These are phyloP conservation scores for Brachypteracias leptosomus DNA, from an alignment of 2,113 vertebrate genomes.

Conservation along the genomic window DNA sequence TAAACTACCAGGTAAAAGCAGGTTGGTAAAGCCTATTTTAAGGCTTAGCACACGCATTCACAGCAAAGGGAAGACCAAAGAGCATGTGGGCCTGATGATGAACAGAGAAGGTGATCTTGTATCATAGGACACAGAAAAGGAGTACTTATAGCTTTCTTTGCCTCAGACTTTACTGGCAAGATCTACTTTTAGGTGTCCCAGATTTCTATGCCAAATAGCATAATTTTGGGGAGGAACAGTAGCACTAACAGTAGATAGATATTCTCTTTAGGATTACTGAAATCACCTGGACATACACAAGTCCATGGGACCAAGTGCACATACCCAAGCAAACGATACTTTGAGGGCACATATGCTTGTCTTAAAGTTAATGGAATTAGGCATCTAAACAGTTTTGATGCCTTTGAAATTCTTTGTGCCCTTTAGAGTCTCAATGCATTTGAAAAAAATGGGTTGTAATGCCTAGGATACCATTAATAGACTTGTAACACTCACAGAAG, in stretches of 20 bases:
- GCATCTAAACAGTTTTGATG: background rate
- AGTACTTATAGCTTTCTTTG: background rate
- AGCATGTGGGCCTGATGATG: background rate
- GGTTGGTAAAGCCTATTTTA: background rate
- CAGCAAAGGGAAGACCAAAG: background rate
- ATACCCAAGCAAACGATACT: background rate
- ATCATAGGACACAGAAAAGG: background rate
- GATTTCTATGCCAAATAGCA: background rate
- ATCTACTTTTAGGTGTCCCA: background rate
- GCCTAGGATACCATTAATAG: background rate
- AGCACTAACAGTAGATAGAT: background rate
- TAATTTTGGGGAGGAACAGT: background rate
- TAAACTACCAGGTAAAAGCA: background rate
- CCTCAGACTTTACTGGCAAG: background rate
- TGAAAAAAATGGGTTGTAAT: background rate
- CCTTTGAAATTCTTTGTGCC: background rate
- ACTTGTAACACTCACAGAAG: background rate
- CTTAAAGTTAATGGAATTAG: background rate
- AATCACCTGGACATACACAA: background rate
- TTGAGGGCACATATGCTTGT: background rate
- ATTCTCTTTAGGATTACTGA: background rate
- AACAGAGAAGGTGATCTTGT: background rate
- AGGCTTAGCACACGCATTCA: background rate
- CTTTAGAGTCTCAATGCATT: background rate
- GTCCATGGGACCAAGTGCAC: background rate